phyloP scores from a whole-genome alignment of 2,797 vertebrate genomes.

The Acanthurus tractus region DNA sequence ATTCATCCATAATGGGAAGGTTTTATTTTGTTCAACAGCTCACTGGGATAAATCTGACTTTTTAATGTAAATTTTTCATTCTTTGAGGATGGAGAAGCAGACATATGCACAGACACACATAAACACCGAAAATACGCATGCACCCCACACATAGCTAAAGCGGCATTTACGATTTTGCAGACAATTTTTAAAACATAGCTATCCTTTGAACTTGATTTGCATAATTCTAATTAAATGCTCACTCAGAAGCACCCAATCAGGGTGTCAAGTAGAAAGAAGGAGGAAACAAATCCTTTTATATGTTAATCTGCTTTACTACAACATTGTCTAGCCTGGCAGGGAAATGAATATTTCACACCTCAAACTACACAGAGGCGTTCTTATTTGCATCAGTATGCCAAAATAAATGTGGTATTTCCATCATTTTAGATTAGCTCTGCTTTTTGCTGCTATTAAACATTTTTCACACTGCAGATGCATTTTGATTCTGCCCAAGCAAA shows the following conservation, averaged over 20 bases:
- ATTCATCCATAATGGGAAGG: constrained; percentile 29
- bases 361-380: constrained; percentile 43
- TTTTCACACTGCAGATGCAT: constrained; percentile 24
- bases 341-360: constrained; percentile 70
- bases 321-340: constrained; percentile 58
- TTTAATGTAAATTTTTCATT: constrained; percentile 1
- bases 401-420: constrained; percentile 53
- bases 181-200: constrained; percentile 48
- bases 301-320: constrained; percentile 74
- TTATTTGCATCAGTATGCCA: constrained; percentile 41
- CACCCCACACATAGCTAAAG: constrained; percentile 7
- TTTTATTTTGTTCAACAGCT: constrained; percentile 2
- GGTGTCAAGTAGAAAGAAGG: constrained; percentile 61
- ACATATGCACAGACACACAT: background rate
- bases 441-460: constrained; percentile 31
- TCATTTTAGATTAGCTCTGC: constrained; percentile 46
- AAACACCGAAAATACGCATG: background rate
- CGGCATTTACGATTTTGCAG: constrained; percentile 27
- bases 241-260: constrained; percentile 66
- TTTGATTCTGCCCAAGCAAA: constrained; percentile 30
- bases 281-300: constrained; percentile 71
- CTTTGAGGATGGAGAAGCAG: background rate
- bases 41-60: constrained; percentile 14
- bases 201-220: constrained; percentile 69
- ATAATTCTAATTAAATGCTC: constrained; percentile 81